Evolutionary conservation across 2,113 vertebrate genomes (phyloP), one percentile per base, ranked within the genome.

Genomic region (Cygnus atratus): DNA sequence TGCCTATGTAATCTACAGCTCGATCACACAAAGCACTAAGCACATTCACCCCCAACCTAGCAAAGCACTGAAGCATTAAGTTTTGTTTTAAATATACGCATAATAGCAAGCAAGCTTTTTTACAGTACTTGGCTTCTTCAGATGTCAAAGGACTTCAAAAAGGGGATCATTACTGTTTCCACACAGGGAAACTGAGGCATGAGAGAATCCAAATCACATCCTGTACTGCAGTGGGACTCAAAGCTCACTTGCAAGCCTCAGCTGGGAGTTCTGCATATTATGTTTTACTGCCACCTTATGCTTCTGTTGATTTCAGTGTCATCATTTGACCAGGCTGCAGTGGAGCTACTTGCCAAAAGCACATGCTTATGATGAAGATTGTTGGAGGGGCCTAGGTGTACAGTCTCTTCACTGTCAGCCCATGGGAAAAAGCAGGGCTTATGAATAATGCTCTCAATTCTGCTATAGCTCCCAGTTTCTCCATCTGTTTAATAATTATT

Each of bases 1-100:
- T 91, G 92, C 88, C 90, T 94, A 44, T 92, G 93, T 95, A 95
- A 97, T 94, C 95, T 94, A 89, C 70, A 59, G 91, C 77, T 54
- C 62, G 66, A 95, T 96, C 95, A 92, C 81, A 95, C 48, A 19
- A 62, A 84, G 73, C 88, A 54, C 95, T 89, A 62, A 93, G 59
- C 77, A 35, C 70, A 11, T 82, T 93, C 93, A 85, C 87, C 73
- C 84, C 80, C 90, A 92, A 37, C 66, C 84, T 84, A 58, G 77
- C 70, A 73, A 84, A 87, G 83, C 24, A 3, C 52, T 35, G 72
- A n/a, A 82, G 87, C 70, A 39, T 72, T 86, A 73, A 84, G 80
- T 90, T 95, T 96, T 93, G 88, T 95, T 96, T 96, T 88, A 82
- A 84, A 76, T 81, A 94, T 21, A 84, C 22, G 39, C 86, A 91